These are phyloP conservation scores for Mactromeris polynyma DNA, from an alignment of 2,888 invertebrate genomes.

Conservation along the genomic window DNA sequence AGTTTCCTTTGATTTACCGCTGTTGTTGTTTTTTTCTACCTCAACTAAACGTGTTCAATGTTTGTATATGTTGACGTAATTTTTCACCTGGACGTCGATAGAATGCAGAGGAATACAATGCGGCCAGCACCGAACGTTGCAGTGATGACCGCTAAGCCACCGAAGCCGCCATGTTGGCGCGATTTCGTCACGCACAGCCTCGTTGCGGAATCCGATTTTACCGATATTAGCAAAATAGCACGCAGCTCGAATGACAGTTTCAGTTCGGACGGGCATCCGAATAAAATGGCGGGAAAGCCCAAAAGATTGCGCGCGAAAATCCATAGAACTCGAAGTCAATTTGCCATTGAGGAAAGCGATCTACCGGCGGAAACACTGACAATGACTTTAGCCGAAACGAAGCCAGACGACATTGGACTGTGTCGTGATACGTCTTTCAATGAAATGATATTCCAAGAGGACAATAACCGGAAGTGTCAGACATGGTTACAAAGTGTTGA, in stretches of 20 bases:
- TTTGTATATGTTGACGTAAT: slow-evolving; percentile 37
- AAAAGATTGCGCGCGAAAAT: slow-evolving; percentile 80
- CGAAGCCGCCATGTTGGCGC: slow-evolving; percentile 84
- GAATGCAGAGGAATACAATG: slow-evolving; percentile 65
- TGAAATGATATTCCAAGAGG: slow-evolving; percentile 78
- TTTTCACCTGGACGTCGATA: slow-evolving; percentile 40
- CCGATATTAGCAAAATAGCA: slow-evolving; percentile 68
- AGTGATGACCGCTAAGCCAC: slow-evolving; percentile 75
- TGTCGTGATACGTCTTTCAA: slow-evolving; percentile 70
- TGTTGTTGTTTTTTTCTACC: slow-evolving; percentile 25
- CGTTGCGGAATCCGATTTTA: slow-evolving; percentile 61
- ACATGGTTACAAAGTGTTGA: slow-evolving; percentile 83
- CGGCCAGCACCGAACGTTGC: slow-evolving; percentile 58
- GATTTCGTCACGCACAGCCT: slow-evolving; percentile 75
- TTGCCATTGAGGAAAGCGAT: slow-evolving; percentile 79
- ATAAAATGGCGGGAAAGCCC: slow-evolving; percentile 67
- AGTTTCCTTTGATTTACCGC: not conserved
- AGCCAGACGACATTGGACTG: slow-evolving; percentile 79
- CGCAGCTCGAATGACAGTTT: slow-evolving; percentile 71
- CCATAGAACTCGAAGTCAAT: slow-evolving; percentile 83
- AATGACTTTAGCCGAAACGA: slow-evolving; percentile 80
- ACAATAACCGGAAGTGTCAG: slow-evolving; percentile 82
- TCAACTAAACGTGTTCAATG: slow-evolving; percentile 57
- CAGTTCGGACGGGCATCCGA: slow-evolving; percentile 63
- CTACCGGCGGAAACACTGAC: slow-evolving; percentile 80